These are phyloP conservation scores for Pachyseris speciosa DNA, from an alignment of 64 coral and sea anemone species.

Conservation along the genomic window DNA sequence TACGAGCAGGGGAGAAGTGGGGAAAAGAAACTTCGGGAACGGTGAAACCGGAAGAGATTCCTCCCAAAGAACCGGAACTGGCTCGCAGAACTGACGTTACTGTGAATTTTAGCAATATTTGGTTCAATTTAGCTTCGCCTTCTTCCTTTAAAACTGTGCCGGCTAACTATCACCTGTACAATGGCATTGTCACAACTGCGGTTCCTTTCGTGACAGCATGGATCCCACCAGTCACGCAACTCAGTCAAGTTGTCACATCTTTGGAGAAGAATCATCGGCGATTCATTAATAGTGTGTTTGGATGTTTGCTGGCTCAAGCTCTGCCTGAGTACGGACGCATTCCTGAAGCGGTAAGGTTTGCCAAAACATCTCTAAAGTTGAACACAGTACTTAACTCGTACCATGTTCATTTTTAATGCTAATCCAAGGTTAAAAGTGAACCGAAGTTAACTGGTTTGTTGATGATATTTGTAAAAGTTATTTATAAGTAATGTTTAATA, in stretches of 20 bases:
- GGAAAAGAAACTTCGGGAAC: not conserved
- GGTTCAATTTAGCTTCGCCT: slow-evolving; percentile 92
- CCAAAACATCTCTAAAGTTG: not conserved
- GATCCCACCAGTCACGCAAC: slow-evolving; percentile 71
- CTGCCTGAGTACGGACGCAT: slow-evolving; percentile 83
- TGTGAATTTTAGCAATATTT: slow-evolving; percentile 81
- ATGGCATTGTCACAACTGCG: slow-evolving; percentile 90
- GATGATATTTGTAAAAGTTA: too few species aligned
- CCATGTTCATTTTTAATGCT: too few species aligned
- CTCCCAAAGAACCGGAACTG: slow-evolving; percentile 43
- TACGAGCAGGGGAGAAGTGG: slow-evolving; percentile 10
- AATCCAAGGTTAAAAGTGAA: too few species aligned
- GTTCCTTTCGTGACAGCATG: slow-evolving; percentile 90
- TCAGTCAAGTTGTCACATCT: slow-evolving; percentile 31
- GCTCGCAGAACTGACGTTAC: slow-evolving; percentile 74
- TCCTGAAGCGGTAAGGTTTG: slow-evolving; percentile 64
- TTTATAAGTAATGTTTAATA: too few species aligned
- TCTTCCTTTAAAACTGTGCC: slow-evolving; percentile 92
- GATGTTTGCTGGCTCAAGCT: slow-evolving; percentile 91
- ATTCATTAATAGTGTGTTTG: slow-evolving; percentile 75
- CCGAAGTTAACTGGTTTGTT: too few species aligned
- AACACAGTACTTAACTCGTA: too few species aligned
- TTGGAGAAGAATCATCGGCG: slow-evolving; percentile 68
- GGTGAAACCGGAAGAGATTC: not conserved
- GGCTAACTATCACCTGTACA: slow-evolving; percentile 95